Percentiles rank a stretch among this genome's conserved stretches.
Evolutionary conservation across 2,888 invertebrate species (phyloP).

Genomic region (Nomada fabriciana): DNA sequence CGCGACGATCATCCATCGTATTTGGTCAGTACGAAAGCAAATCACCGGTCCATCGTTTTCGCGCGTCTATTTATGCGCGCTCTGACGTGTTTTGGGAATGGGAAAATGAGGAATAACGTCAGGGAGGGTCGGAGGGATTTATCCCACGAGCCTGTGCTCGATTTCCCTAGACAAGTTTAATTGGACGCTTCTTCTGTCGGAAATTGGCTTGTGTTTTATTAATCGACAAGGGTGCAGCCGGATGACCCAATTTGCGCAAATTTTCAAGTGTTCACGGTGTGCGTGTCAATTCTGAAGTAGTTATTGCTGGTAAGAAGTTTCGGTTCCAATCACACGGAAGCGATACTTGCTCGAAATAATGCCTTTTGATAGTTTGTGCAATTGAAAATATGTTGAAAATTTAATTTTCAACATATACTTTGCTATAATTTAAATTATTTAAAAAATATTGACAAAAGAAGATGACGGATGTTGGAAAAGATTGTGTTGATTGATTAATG

Average conservation of each 20-base stretch:
- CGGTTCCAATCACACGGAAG: neutral
- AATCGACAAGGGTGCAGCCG: neutral
- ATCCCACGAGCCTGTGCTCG: neutral
- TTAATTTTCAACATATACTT: no score
- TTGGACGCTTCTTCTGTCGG: no score
- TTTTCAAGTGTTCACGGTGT: neutral
- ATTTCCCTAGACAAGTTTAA: no score
- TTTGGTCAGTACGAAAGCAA: neutral
- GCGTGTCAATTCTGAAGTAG: neutral
- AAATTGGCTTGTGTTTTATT: neutral
- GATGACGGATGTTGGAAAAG: no score
- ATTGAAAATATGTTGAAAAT: no score
- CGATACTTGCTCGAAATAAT: neutral
- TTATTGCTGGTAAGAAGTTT: neutral
- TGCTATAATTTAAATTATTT: no score
- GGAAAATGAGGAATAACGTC: neutral
- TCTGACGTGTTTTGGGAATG: neutral
- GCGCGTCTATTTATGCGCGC: neutral
- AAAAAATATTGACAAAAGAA: no score
- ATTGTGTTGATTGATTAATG: no score
- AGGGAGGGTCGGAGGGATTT: neutral
- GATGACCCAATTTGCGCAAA: neutral
- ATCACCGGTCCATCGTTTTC: slow-evolving; percentile 18
- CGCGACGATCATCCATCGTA: slow-evolving; percentile 12
- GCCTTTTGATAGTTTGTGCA: neutral